phyloP scores from a whole-genome alignment of 1,140 invertebrate genomes.

The Teleopsis dalmanni region DNA sequence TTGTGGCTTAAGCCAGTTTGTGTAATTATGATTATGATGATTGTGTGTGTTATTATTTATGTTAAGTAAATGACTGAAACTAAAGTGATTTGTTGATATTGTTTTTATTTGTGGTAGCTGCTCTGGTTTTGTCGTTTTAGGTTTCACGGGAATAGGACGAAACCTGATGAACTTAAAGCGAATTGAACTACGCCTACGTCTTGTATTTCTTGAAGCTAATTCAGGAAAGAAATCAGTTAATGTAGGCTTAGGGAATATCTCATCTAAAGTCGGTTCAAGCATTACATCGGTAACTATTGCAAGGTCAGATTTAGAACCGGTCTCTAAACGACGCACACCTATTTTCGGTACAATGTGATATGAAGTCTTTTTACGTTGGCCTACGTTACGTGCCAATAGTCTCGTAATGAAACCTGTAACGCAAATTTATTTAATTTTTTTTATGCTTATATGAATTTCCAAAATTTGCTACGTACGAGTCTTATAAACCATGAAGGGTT shows the following conservation, averaged over 20 bases:
- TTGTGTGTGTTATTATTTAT: too few species aligned
- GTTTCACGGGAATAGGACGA: conserved; percentile 31
- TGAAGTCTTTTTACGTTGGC: conserved; percentile 3
- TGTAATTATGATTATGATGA: too few species aligned
- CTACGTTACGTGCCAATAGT: neutral
- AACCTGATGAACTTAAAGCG: conserved; percentile 41
- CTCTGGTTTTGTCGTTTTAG: conserved; percentile 14
- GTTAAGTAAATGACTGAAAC: too few species aligned
- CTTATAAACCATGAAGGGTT: conserved; percentile 35
- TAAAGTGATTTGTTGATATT: too few species aligned
- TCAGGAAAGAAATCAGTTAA: conserved; percentile 28
- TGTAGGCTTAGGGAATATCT: conserved; percentile 32
- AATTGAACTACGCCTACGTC: conserved; percentile 33
- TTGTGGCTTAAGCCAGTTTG: too few species aligned
- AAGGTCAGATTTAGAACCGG: too few species aligned
- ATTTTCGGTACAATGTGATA: conserved; percentile 26
- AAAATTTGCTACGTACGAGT: conserved; percentile 16
- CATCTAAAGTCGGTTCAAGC: too few species aligned
- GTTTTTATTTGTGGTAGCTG: conserved; percentile 11
- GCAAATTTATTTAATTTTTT: neutral
- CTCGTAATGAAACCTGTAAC: neutral
- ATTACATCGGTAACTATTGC: too few species aligned
- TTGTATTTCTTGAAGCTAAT: conserved; percentile 26
- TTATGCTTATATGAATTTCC: neutral
- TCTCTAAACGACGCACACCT: conserved; percentile 34